Percentiles rank a stretch among this genome's conserved stretches.
These are phyloP conservation scores for Platycercus adscitus DNA, from an alignment of 2,113 vertebrate genomes.

Conservation along the genomic window DNA sequence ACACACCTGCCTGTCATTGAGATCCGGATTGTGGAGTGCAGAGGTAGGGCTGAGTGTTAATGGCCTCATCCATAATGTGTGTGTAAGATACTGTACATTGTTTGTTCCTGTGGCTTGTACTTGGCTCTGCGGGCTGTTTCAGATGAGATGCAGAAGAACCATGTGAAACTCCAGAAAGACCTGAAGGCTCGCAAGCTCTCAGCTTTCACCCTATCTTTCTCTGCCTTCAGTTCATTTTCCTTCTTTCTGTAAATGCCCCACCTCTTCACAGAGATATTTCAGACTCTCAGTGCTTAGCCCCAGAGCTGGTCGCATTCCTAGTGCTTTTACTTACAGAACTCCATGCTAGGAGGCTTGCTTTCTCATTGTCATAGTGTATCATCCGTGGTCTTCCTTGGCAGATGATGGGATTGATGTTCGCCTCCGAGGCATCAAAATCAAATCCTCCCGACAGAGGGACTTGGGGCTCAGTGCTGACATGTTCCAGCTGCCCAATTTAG, in stretches of 20 bases:
- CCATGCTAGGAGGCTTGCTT: neutral
- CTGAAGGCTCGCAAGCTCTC: neutral
- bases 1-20: slow-evolving; percentile 91
- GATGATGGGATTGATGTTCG: slow-evolving; percentile 97
- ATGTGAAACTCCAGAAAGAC: neutral
- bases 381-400: slow-evolving; percentile 39
- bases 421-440: slow-evolving; percentile 94
- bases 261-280: neutral
- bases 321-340: neutral
- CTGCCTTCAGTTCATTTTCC: neutral
- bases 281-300: neutral
- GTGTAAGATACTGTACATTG: neutral
- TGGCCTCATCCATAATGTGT: neutral
- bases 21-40: slow-evolving; percentile 93
- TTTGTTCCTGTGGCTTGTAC: neutral
- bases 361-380: neutral
- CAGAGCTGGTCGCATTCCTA: neutral
- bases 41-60: slow-evolving; percentile 77
- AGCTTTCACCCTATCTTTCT: neutral
- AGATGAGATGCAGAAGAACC: neutral
- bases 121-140: neutral
- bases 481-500: slow-evolving; percentile 92
- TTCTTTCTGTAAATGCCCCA: neutral
- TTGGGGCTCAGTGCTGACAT: slow-evolving; percentile 93
- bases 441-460: slow-evolving; percentile 92